Percentiles rank a stretch among this genome's conserved stretches.
Evolutionary conservation across 2,797 vertebrate genomes (phyloP).

Genomic region (Peromyscus melanophrys): DNA sequence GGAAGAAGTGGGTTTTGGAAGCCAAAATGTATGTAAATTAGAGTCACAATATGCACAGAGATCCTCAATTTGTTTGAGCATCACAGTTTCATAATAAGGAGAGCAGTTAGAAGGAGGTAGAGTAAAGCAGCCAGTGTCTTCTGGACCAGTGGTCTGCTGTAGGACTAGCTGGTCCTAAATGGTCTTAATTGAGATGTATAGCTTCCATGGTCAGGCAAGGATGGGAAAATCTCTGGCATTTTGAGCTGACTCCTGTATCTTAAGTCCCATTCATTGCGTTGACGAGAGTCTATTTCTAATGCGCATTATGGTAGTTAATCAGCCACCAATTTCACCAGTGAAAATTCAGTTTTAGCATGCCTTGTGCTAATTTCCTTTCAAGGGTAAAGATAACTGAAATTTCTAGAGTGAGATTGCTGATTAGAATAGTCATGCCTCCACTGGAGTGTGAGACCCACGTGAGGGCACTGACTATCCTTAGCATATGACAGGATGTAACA

Average conservation of each 20-base stretch:
- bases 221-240: neutral
- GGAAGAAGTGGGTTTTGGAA: neutral
- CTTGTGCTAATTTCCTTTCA: slow-evolving; percentile 17
- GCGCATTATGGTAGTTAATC: slow-evolving; percentile 38
- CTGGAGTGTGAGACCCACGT: neutral
- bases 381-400: slow-evolving; percentile 9
- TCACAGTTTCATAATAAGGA: neutral
- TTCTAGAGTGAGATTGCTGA: neutral
- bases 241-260: neutral
- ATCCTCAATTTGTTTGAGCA: neutral
- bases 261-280: slow-evolving; percentile 8
- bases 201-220: neutral
- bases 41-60: neutral
- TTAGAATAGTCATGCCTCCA: neutral
- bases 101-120: neutral
- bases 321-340: slow-evolving; percentile 26
- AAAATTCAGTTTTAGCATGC: slow-evolving; percentile 49
- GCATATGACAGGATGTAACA: neutral
- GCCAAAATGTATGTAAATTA: slow-evolving; percentile 42
- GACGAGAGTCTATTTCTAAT: neutral
- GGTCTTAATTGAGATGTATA: neutral
- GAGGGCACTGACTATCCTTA: neutral
- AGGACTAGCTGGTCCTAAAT: neutral
- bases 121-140: neutral
- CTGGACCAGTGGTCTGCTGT: neutral